These are phyloP conservation scores for Leptopilina drosophilae DNA, from an alignment of 2,888 invertebrate species.

Conservation along the genomic window DNA sequence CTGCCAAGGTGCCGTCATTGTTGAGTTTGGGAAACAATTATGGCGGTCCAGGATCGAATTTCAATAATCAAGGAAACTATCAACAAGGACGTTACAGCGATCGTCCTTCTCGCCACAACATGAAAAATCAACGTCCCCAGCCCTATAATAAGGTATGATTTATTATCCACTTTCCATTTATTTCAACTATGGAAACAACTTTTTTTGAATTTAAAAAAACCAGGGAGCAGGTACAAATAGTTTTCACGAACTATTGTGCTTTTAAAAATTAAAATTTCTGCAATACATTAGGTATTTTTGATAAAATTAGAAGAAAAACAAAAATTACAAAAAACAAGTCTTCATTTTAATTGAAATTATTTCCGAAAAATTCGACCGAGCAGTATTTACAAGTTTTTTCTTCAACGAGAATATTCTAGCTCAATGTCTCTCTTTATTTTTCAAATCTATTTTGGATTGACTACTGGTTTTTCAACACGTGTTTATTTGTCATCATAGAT, in stretches of 20 bases:
- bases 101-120: constrained; percentile 65
- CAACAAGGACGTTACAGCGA: constrained; percentile 72
- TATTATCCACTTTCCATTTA: too few species aligned
- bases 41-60: constrained; percentile 71
- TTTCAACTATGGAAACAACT: too few species aligned
- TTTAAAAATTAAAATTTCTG: constrained; percentile 28
- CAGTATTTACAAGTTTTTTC: constrained; percentile 44
- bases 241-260: constrained; percentile 18
- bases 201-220: too few species aligned
- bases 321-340: background rate
- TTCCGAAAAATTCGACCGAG: constrained; percentile 33
- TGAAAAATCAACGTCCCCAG: constrained; percentile 73
- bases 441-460: constrained; percentile 24
- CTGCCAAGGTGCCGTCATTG: constrained; percentile 71
- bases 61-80: constrained; percentile 69
- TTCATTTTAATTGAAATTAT: background rate
- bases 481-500: constrained; percentile 30
- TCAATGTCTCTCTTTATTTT: constrained; percentile 13
- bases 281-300: constrained; percentile 11
- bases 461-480: constrained; percentile 24
- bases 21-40: constrained; percentile 73
- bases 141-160: constrained; percentile 74
- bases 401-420: constrained; percentile 50
- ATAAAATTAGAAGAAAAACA: background rate
- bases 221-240: background rate